A percentile compares a stretch with the other conserved stretches of the same genome.
These are phyloP conservation scores for Tretioscincus oriximinensis DNA, from an alignment of 2,113 vertebrate species.

Conservation along the genomic window DNA sequence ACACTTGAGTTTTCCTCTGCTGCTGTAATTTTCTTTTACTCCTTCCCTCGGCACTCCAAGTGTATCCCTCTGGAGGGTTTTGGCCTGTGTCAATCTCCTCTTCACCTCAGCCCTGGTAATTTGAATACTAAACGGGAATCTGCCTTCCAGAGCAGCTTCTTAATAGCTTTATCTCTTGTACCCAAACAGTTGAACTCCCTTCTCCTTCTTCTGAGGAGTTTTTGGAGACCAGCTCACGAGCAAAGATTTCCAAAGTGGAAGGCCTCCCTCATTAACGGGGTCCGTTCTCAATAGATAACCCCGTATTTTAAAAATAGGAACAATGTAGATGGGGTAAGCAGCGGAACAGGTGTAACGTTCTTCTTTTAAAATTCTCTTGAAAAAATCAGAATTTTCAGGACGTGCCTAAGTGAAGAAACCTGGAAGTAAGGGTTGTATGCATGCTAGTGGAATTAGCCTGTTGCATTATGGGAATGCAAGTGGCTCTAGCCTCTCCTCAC, in stretches of 20 bases:
- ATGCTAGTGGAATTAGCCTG: no score
- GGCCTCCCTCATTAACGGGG: not conserved
- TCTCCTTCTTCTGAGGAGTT: not conserved
- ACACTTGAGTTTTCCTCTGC: not conserved
- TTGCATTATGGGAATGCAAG: no score
- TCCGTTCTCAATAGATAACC: not conserved
- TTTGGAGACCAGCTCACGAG: not conserved
- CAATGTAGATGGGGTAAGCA: accelerated
- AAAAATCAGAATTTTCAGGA: no score
- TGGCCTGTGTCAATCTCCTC: not conserved
- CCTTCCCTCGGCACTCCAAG: no score
- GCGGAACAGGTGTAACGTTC: no score
- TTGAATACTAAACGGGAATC: not conserved
- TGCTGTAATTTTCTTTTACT: not conserved
- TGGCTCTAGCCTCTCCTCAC: no score
- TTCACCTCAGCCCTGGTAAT: not conserved
- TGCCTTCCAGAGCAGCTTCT: not conserved
- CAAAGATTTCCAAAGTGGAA: not conserved
- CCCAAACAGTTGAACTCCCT: not conserved
- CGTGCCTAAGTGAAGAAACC: no score
- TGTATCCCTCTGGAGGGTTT: not conserved
- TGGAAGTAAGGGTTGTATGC: no score
- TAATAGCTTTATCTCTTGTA: not conserved
- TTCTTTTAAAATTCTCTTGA: no score
- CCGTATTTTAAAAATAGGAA: not conserved